Conservation (phyloP, 2,888 invertebrate genomes). For the Habroteleia sp. region DNA sequence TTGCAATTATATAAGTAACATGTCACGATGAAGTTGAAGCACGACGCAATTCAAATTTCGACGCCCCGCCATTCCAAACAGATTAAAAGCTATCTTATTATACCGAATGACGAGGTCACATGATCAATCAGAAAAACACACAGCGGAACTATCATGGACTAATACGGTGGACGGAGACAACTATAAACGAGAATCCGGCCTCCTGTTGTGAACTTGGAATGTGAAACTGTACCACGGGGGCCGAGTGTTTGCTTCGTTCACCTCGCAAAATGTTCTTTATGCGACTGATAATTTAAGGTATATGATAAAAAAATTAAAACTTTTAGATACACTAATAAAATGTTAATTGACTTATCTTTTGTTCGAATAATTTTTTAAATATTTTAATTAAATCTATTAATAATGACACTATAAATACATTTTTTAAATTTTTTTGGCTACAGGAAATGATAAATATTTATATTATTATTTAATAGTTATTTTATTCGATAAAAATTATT, state of each 20-base stretch:
- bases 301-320: constrained; percentile 23
- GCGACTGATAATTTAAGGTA: constrained; percentile 20
- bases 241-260: constrained; percentile 66
- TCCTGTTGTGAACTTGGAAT: constrained; percentile 80
- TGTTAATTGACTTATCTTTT: too few species aligned
- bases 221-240: constrained; percentile 78
- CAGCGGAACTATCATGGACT: constrained; percentile 73
- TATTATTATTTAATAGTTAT: too few species aligned
- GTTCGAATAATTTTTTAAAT: too few species aligned
- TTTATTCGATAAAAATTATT: too few species aligned
- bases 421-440: too few species aligned
- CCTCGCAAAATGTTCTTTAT: constrained; percentile 24
- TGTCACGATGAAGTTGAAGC: constrained; percentile 47
- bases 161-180: constrained; percentile 69
- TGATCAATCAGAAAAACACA: constrained; percentile 80
- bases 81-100: constrained; percentile 80
- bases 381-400: too few species aligned
- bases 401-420: too few species aligned
- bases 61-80: constrained; percentile 69
- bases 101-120: constrained; percentile 79
- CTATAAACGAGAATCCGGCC: constrained; percentile 70
- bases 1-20: constrained; percentile 16
- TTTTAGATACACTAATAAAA: too few species aligned
- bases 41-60: constrained; percentile 55
- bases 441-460: too few species aligned